These are phyloP conservation scores for Erebia palarica DNA, from an alignment of 2,888 invertebrate species.

Conservation along the genomic window DNA sequence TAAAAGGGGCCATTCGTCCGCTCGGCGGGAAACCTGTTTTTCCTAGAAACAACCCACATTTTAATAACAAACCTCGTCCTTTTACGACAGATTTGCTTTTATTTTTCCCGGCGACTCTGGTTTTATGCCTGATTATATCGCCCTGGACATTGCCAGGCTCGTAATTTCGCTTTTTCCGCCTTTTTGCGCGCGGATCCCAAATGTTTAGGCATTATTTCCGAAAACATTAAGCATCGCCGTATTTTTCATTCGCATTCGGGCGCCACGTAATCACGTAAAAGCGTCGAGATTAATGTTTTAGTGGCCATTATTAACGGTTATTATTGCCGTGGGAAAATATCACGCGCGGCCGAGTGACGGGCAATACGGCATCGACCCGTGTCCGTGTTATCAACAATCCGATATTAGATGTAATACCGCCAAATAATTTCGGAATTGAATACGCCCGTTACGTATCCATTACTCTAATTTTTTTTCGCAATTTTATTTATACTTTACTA, in stretches of 20 bases:
- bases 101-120: slow-evolving; percentile 37
- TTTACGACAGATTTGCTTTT: slow-evolving; percentile 43
- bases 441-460: neutral
- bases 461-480: neutral
- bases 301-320: slow-evolving; percentile 15
- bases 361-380: neutral
- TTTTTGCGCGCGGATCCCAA: slow-evolving; percentile 11
- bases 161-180: slow-evolving; percentile 37
- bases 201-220: slow-evolving; percentile 29
- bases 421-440: neutral
- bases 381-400: neutral
- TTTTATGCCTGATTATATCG: slow-evolving; percentile 44
- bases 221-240: slow-evolving; percentile 26
- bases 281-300: slow-evolving; percentile 25
- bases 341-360: neutral
- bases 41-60: slow-evolving; percentile 35
- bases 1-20: slow-evolving; percentile 30
- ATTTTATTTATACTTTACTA: neutral
- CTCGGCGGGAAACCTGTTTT: slow-evolving; percentile 24
- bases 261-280: slow-evolving; percentile 24
- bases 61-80: slow-evolving; percentile 41
- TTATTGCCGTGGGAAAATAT: neutral
- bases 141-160: slow-evolving; percentile 42
- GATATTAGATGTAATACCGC: neutral
- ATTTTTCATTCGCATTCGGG: slow-evolving; percentile 14